Evolutionary conservation across 2,888 invertebrate species (phyloP).

Genomic region (Callinectes sapidus): DNA sequence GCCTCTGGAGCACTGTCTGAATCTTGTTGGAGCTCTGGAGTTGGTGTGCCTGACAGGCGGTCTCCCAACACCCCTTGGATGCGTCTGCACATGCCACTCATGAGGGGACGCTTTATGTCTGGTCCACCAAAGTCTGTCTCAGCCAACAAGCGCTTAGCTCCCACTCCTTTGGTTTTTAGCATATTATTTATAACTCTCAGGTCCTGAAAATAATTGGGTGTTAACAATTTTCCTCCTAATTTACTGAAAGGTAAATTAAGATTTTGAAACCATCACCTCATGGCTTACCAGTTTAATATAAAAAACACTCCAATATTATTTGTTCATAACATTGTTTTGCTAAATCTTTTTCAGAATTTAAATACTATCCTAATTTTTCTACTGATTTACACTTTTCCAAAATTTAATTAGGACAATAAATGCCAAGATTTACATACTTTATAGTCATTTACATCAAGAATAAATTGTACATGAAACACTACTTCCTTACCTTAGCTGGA

Average conservation of each 20-base stretch:
- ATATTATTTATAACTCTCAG: constrained; percentile 63
- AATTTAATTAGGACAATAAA: too few relatives aligned
- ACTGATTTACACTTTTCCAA: too few relatives aligned
- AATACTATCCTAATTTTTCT: too few relatives aligned
- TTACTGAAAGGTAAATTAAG: neutral
- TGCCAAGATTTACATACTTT: neutral
- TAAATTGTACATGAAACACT: neutral
- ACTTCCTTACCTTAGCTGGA: constrained; percentile 85
- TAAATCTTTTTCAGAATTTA: too few relatives aligned
- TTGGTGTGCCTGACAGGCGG: constrained; percentile 46
- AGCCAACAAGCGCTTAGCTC: constrained; percentile 55
- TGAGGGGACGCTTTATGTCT: constrained; percentile 55
- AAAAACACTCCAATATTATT: too few relatives aligned
- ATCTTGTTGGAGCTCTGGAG: constrained; percentile 53
- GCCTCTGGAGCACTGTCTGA: constrained; percentile 16
- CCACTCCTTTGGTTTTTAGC: constrained; percentile 61
- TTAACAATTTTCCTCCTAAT: neutral
- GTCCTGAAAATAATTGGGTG: constrained; percentile 46
- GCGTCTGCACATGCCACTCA: constrained; percentile 54
- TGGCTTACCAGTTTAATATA: too few relatives aligned
- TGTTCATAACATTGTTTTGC: too few relatives aligned
- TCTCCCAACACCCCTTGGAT: constrained; percentile 62
- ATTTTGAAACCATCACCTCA: neutral
- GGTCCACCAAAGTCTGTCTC: constrained; percentile 45
- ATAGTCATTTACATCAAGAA: neutral